Base-by-base conservation (phyloP, 2,113 vertebrate genomes). In the Otus sunia region DNA sequence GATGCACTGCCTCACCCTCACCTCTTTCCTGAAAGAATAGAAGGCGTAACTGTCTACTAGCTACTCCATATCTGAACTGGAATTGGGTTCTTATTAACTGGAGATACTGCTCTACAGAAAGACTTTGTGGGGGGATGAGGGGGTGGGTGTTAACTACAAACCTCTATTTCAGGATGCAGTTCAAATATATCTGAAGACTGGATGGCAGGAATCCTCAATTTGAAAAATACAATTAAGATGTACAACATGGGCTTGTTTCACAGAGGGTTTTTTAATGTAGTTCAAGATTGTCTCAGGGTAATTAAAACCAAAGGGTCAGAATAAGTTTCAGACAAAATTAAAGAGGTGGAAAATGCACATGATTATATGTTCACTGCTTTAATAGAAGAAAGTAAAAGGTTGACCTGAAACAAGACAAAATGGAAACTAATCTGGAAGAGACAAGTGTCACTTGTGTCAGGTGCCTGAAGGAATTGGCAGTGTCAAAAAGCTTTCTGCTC, bases 231-330 rank as follows among this genome's bases (percentile, higher is more conserved):
- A 36, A 58, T 41, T 74, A 91, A 88, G 19, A 63, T n/a, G 56
- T 77, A 39, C 19, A 63, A 34, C 53, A 77, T 60, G 53, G 88
- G 49, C 87, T 92, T 94, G 86, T 78, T 90, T 88, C 62, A 56
- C n/a, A 64, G 34, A 55, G 29, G 41, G 74, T 92, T 95, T 96
- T 62, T 58, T 78, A 94, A 94, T 92, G 82, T 71, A 88, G 86
- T 85, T 95, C 83, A 94, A 67, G 71, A 78, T 88, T 86, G 75
- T 92, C 73, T 96, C 50, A 53, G 25, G 85, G 53, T 82, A 96
- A 82, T 96, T 96, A 95, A 95, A 91, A 87, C 88, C 73, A 66
- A 86, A 86, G 59, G 78, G 47, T 94, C 94, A 86, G 67, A 75
- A 76, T 79, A 37, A 29, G 32, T 86, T 55, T 88, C 63, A 95